Evolutionary conservation across 2,888 invertebrate genomes (phyloP).

Genomic region (Amphipoea lucens): DNA sequence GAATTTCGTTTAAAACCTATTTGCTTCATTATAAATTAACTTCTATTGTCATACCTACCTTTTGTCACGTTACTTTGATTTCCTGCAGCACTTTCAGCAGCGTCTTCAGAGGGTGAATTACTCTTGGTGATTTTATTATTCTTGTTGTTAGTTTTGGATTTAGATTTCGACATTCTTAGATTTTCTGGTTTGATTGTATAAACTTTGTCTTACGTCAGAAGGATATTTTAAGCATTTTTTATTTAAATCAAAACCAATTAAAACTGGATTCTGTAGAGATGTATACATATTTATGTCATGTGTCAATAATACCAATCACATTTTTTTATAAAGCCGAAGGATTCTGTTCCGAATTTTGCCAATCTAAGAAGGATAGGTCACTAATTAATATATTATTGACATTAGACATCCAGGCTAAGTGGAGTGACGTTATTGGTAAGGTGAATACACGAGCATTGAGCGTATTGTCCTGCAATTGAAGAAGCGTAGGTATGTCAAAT

Average conservation of each 20-base stretch:
- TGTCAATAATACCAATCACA: slow-evolving; percentile 10
- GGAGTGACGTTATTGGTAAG: background rate
- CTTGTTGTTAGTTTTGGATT: background rate
- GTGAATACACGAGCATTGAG: background rate
- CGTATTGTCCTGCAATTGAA: background rate
- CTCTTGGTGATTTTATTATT: background rate
- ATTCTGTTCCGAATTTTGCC: background rate
- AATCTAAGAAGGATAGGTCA: slow-evolving; percentile 17
- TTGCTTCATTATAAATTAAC: background rate
- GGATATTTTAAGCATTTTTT: background rate
- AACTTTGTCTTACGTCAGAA: background rate
- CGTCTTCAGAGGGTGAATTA: slow-evolving; percentile 3
- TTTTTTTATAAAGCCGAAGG: background rate
- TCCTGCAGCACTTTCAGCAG: background rate
- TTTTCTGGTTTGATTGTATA: background rate
- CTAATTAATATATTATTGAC: background rate
- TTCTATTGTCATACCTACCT: slow-evolving; percentile 23
- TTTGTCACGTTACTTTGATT: background rate
- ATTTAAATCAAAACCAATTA: background rate
- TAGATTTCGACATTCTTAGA: slow-evolving; percentile 12
- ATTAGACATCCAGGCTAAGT: background rate
- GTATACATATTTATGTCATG: slow-evolving; percentile 1
- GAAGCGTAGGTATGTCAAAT: background rate
- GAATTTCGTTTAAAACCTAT: slow-evolving; percentile 10
- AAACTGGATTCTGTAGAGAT: background rate